phyloP scores from a whole-genome alignment of 35 echinoderm and acorn worm species.

The Diadema setosum region DNA sequence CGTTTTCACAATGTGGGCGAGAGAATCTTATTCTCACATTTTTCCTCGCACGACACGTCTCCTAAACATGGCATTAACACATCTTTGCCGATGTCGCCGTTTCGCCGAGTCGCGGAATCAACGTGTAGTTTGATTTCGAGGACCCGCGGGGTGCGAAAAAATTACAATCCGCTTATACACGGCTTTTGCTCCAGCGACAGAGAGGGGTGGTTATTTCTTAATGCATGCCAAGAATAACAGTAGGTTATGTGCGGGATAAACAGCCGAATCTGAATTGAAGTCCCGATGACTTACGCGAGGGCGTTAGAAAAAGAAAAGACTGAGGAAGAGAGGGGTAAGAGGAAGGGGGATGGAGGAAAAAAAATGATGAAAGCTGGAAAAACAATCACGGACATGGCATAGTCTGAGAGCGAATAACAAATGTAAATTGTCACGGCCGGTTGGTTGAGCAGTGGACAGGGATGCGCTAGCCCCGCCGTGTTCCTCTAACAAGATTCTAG shows the following conservation, averaged over 20 bases:
- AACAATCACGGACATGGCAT: constrained; percentile 20
- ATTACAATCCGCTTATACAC: constrained; percentile 7
- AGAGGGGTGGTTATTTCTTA: background rate
- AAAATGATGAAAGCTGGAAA: constrained; percentile 23
- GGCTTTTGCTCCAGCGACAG: background rate
- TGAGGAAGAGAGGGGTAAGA: background rate
- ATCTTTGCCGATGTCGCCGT: no score
- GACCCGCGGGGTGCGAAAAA: background rate
- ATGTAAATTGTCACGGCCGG: background rate
- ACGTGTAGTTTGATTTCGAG: background rate
- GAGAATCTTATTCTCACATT: no score
- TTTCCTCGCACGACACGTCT: no score
- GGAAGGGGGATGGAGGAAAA: background rate
- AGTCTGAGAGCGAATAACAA: constrained; percentile 7
- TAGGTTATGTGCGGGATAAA: background rate
- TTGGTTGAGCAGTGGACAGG: background rate
- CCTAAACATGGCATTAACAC: no score
- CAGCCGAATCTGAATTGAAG: background rate
- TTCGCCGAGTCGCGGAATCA: background rate
- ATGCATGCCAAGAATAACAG: background rate
- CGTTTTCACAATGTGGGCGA: no score
- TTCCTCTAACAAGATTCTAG: background rate
- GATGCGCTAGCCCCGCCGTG: background rate
- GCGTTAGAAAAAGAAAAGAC: background rate
- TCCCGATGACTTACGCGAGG: constrained; percentile 15